Conservation (phyloP, 2,888 invertebrate genomes). For the Pterobdella sp. region DNA sequence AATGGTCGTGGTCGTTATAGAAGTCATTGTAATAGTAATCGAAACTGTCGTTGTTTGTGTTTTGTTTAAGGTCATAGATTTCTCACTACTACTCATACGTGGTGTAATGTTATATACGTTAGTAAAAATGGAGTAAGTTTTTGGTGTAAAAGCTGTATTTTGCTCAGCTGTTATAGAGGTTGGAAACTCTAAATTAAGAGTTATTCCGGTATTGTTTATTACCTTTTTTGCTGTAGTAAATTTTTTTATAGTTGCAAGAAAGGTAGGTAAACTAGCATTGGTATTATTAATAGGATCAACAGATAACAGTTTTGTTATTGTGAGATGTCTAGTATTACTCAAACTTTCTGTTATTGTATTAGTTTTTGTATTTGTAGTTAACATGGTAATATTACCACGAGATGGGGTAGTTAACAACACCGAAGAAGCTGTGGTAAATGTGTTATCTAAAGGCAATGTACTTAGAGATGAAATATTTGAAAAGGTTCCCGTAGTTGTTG, state of each 20-base stretch:
- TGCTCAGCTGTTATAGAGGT: no score
- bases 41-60: no score
- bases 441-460: background rate
- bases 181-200: no score
- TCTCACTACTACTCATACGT: no score
- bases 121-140: no score
- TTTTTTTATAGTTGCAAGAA: background rate
- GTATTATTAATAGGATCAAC: background rate
- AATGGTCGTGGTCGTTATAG: no score
- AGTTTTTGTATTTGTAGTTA: background rate
- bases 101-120: no score
- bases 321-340: background rate
- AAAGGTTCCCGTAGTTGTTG: background rate
- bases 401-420: background rate
- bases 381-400: background rate
- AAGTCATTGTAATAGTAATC: no score
- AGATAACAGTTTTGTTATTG: background rate
- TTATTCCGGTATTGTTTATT: no score
- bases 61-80: no score
- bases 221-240: background rate
- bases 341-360: background rate
- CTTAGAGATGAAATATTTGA: background rate
- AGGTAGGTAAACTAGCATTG: background rate
- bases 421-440: background rate
- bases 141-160: no score